Base-by-base conservation (phyloP, 2,888 invertebrate genomes). In the Lepidochrysops patricia region DNA sequence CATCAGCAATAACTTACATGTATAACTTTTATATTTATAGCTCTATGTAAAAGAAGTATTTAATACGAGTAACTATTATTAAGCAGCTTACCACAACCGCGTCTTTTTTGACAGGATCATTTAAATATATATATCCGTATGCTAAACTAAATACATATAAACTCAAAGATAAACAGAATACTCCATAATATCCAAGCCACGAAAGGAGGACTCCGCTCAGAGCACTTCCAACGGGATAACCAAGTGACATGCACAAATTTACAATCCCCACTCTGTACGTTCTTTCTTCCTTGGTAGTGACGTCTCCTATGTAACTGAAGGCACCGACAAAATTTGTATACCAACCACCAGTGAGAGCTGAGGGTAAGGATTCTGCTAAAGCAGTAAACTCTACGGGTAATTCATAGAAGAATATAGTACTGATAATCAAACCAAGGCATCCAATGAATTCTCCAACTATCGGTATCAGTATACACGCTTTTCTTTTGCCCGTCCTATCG, bases 261-360 rank as follows among this genome's bases (percentile, higher is more conserved):
- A 96, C 93, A 59, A 97, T 92, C 4, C 96, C 96, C 37, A 97
- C 95, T 68, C 97, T 89, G 19, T 95, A 88, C 0, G 97, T 97
- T 67, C 97, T 91, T 57, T 93, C 94, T 74, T 96, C 94, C 58
- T 92, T 91, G 0, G 94, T 93, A 1, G 97, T 96, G 12, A 96
- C 94, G 72, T 97, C 96, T 37, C 94, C 94, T 57, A 97, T 94
- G 76, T 96, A 97, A 79, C 96, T 96, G 81, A 97, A 95, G 58
- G 96, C 93, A 12, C 95, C 95, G 90, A 96, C 94, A 70, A 95
- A 93, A 91, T 95, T 95, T 13, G 95, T 95, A 75, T 95, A 95
- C 96, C 95, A 96, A 3, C 96, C 96, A 7, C 96, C 94, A 0
- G 95, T 95, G 1, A 96, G 79, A 0, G 95, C 95, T 0, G 96